phyloP scores from a whole-genome alignment of 2,888 invertebrate genomes.

The Hecatera dysodea region DNA sequence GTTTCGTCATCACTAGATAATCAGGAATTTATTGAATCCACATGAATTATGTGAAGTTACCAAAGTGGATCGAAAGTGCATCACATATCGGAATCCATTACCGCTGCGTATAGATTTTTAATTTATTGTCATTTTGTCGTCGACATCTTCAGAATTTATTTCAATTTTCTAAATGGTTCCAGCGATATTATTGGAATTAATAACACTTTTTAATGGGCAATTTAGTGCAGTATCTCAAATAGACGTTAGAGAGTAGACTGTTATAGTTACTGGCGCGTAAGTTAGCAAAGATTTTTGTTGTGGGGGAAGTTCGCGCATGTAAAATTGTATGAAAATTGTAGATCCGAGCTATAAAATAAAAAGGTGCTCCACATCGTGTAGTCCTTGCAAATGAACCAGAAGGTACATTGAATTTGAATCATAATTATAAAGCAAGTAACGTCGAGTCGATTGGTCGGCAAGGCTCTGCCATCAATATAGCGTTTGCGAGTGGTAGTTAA shows the following conservation, averaged over 20 bases:
- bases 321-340: too few relatives aligned
- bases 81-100: slow-evolving; percentile 66
- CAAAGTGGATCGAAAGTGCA: slow-evolving; percentile 68
- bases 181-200: slow-evolving; percentile 44
- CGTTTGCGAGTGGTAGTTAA: slow-evolving; percentile 86
- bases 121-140: slow-evolving; percentile 61
- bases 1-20: slow-evolving; percentile 60
- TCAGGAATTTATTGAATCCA: slow-evolving; percentile 57
- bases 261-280: too few relatives aligned
- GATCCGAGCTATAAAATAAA: slow-evolving; percentile 36
- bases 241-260: slow-evolving; percentile 14
- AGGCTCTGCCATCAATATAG: slow-evolving; percentile 77
- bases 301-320: too few relatives aligned
- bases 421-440: slow-evolving; percentile 69
- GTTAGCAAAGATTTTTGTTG: too few relatives aligned
- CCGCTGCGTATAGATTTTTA: slow-evolving; percentile 57
- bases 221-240: slow-evolving; percentile 39
- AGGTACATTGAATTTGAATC: slow-evolving; percentile 66
- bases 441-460: slow-evolving; percentile 55
- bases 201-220: slow-evolving; percentile 49
- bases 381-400: slow-evolving; percentile 57
- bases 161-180: slow-evolving; percentile 42
- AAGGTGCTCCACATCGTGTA: slow-evolving; percentile 27
- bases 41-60: slow-evolving; percentile 61
- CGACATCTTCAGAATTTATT: slow-evolving; percentile 57